These are phyloP conservation scores for Ranitomeya imitator DNA, from an alignment of 2,113 vertebrate genomes.

Conservation along the genomic window DNA sequence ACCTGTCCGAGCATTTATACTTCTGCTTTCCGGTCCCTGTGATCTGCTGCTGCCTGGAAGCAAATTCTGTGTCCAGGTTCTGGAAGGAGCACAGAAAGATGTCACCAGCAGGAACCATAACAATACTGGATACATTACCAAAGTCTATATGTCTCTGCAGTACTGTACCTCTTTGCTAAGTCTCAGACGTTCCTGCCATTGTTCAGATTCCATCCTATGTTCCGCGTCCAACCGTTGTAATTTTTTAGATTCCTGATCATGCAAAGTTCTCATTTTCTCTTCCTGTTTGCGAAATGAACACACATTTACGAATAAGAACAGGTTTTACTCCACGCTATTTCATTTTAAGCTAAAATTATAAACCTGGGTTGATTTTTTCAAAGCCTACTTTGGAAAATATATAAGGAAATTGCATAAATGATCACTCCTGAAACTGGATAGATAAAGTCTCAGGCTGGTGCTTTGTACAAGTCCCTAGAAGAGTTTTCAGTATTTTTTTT, in stretches of 20 bases:
- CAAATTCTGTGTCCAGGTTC: slow-evolving; percentile 38
- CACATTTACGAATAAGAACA: neutral
- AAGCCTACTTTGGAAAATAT: too few relatives aligned
- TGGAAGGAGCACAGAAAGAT: neutral
- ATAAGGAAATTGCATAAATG: too few relatives aligned
- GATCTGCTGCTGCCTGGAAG: slow-evolving; percentile 38
- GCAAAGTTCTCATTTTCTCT: slow-evolving; percentile 69
- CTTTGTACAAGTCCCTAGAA: too few relatives aligned
- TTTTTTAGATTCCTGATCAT: slow-evolving; percentile 68
- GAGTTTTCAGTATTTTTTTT: too few relatives aligned
- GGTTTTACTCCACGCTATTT: too few relatives aligned
- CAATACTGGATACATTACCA: neutral
- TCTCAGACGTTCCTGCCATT: slow-evolving; percentile 68
- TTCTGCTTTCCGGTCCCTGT: slow-evolving; percentile 25
- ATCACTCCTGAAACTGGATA: too few relatives aligned
- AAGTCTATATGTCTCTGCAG: too few relatives aligned
- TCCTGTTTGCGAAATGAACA: slow-evolving; percentile 58
- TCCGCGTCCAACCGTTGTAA: slow-evolving; percentile 69
- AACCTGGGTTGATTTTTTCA: too few relatives aligned
- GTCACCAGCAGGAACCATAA: neutral
- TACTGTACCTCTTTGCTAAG: slow-evolving; percentile 68
- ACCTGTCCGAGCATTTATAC: slow-evolving; percentile 15
- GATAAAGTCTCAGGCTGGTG: too few relatives aligned
- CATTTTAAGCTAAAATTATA: too few relatives aligned
- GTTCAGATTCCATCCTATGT: slow-evolving; percentile 69